These are phyloP conservation scores for Oreochromis aureus DNA, from an alignment of 2,113 vertebrate species.

Conservation along the genomic window DNA sequence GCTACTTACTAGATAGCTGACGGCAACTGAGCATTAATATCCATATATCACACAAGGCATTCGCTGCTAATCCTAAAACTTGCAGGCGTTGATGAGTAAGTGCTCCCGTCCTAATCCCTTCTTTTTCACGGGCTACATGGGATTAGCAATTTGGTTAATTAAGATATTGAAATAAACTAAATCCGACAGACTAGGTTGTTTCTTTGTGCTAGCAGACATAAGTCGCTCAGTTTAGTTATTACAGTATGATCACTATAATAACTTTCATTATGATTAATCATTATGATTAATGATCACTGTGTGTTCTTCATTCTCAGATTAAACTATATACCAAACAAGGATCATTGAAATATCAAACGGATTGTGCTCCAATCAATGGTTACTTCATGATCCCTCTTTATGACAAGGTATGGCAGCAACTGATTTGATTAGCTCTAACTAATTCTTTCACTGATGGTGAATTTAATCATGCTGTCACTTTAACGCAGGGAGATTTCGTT, in stretches of 20 bases:
- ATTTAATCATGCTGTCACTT: not conserved
- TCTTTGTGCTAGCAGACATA: not conserved
- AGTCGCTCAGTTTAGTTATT: not conserved
- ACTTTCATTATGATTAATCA: not conserved
- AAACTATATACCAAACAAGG: slow-evolving; percentile 98
- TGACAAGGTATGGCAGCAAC: slow-evolving; percentile 82
- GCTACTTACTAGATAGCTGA: not conserved
- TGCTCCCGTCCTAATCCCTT: slow-evolving; percentile 15
- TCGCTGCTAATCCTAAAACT: not conserved
- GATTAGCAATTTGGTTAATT: slow-evolving; percentile 28
- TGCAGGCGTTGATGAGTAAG: not conserved
- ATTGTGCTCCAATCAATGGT: slow-evolving; percentile 96
- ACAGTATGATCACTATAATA: fast-evolving
- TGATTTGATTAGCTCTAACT: fast-evolving
- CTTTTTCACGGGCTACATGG: slow-evolving; percentile 9
- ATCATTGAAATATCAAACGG: slow-evolving; percentile 96
- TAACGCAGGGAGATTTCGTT: slow-evolving; percentile 90
- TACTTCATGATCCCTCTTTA: slow-evolving; percentile 99
- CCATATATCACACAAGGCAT: not conserved
- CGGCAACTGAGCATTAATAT: not conserved
- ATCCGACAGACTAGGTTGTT: not conserved
- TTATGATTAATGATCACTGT: not conserved
- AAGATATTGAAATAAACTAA: not conserved
- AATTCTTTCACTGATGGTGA: not conserved
- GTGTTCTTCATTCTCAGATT: slow-evolving; percentile 71